Percentiles rank a stretch among this genome's conserved stretches.
phyloP scores from a whole-genome alignment of 2,113 vertebrate species.

The Corythaeola cristata region DNA sequence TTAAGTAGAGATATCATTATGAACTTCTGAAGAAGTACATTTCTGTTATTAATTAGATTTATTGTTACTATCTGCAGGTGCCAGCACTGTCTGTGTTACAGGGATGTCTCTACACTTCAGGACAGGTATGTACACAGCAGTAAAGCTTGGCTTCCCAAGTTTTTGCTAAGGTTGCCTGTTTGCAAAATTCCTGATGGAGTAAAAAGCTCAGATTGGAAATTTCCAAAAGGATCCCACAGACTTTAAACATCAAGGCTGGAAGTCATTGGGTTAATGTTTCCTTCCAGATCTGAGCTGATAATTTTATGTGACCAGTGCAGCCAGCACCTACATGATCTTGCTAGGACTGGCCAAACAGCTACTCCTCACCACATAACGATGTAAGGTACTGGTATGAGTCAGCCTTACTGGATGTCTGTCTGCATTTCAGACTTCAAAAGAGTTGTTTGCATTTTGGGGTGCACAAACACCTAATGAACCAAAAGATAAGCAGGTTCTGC shows the following conservation, averaged over 20 bases:
- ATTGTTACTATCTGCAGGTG: not conserved
- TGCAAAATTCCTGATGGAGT: not conserved
- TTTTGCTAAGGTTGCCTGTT: not conserved
- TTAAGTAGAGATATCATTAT: not conserved
- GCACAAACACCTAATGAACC: not conserved
- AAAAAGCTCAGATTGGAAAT: not conserved
- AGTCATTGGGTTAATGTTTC: not conserved
- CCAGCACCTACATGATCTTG: not conserved
- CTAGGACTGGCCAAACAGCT: not conserved
- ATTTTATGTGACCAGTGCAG: not conserved
- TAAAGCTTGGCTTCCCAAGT: not conserved
- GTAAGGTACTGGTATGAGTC: not conserved
- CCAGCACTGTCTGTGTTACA: not conserved
- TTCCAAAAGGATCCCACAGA: not conserved
- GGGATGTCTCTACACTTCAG: conserved; percentile 1
- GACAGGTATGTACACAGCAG: conserved; percentile 11
- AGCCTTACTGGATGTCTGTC: not conserved
- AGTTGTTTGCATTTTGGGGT: not conserved
- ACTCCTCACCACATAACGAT: not conserved
- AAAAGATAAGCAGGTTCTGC: not conserved
- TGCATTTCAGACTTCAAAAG: not conserved
- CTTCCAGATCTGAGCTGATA: not conserved
- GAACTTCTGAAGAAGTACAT: not conserved
- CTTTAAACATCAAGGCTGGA: not conserved
- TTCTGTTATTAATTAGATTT: not conserved